Evolutionary conservation across 2,888 invertebrate species (phyloP).

Genomic region (Plagodis pulveraria): DNA sequence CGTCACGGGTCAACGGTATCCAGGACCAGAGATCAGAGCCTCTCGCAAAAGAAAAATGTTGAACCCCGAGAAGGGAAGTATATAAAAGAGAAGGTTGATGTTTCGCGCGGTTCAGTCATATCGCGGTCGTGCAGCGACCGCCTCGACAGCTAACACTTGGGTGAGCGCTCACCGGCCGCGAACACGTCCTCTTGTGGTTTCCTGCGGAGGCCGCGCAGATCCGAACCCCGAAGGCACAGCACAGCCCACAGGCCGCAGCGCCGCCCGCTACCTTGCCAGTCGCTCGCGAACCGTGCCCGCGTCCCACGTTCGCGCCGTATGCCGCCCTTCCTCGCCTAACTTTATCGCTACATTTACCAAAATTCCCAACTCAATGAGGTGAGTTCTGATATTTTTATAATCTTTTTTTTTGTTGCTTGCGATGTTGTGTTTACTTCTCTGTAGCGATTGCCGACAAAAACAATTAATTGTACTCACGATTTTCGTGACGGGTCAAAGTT

Average conservation of each 20-base stretch:
- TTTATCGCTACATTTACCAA: constrained; percentile 42
- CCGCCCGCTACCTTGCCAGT: constrained; percentile 44
- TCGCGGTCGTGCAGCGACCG: constrained; percentile 59
- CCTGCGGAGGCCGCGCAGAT: constrained; percentile 40
- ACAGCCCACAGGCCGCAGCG: constrained; percentile 11
- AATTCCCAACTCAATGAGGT: constrained; percentile 63
- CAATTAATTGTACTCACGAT: not conserved
- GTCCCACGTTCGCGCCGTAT: constrained; percentile 34
- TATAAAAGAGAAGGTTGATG: constrained; percentile 73
- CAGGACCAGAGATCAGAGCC: constrained; percentile 50
- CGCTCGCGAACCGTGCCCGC: constrained; percentile 49
- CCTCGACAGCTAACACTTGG: constrained; percentile 45
- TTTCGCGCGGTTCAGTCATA: constrained; percentile 74
- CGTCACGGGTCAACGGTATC: constrained; percentile 60
- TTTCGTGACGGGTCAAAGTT: constrained; percentile 26
- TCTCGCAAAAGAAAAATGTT: constrained; percentile 53
- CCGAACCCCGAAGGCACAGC: constrained; percentile 11
- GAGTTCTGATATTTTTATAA: constrained; percentile 34
- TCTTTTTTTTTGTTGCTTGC: constrained; percentile 15
- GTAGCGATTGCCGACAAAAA: constrained; percentile 12
- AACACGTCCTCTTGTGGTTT: constrained; percentile 30
- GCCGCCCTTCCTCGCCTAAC: constrained; percentile 51
- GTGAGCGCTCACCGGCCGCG: constrained; percentile 48
- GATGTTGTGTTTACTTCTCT: constrained; percentile 6
- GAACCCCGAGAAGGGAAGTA: constrained; percentile 64